Evolutionary conservation across 2,113 vertebrate genomes (phyloP).

Genomic region (Miniopterus natalensis): DNA sequence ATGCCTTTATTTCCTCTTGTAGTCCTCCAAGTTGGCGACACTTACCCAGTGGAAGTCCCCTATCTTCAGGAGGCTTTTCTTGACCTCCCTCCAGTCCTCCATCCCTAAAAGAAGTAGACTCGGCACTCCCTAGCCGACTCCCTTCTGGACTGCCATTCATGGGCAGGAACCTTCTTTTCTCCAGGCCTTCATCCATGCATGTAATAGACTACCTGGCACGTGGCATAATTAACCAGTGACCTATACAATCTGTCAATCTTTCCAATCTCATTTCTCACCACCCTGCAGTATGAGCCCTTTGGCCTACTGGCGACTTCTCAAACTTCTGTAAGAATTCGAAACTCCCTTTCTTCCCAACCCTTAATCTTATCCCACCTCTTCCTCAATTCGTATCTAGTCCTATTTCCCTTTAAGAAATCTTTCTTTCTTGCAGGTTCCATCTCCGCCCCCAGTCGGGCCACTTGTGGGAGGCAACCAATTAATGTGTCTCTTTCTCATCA

Average conservation of each 20-base stretch:
- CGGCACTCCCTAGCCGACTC: neutral
- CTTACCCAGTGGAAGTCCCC: neutral
- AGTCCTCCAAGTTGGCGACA: neutral
- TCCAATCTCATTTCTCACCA: conserved; percentile 2
- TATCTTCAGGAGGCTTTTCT: neutral
- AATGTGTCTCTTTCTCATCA: too few species aligned
- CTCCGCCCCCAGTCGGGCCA: too few species aligned
- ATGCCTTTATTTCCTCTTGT: neutral
- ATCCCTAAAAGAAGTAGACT: neutral
- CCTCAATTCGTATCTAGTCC: neutral
- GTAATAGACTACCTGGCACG: neutral
- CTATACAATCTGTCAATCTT: neutral
- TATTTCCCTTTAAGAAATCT: conserved; percentile 27
- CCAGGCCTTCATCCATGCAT: neutral
- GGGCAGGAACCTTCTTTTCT: neutral
- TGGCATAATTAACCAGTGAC: neutral
- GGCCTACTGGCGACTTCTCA: neutral
- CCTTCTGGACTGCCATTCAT: neutral
- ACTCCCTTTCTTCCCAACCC: neutral
- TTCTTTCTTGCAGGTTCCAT: neutral
- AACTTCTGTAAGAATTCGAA: neutral
- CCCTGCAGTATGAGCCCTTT: neutral
- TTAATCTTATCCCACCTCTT: neutral
- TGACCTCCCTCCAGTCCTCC: neutral
- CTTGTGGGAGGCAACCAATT: too few species aligned